Evolutionary conservation across 2,888 invertebrate species (phyloP), one percentile per base, ranked within the genome.

Genomic region (Teinopalpus imperialis): DNA sequence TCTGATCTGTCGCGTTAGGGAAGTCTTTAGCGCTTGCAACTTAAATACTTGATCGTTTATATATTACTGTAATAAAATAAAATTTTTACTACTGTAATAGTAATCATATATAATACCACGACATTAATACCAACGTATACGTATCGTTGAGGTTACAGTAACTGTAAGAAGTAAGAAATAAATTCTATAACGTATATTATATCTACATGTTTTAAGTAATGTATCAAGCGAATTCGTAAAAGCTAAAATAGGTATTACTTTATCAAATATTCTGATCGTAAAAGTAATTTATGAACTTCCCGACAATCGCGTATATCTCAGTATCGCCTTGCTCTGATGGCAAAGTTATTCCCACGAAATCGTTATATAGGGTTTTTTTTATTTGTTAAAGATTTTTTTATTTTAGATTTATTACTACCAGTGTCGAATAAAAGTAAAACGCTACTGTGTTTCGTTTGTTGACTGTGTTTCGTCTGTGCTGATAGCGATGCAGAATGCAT

Each of bases 221-320:
- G 8, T 36, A 16, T 27, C 16, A 2, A 27, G 18, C 39, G 4
- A 18, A 21, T 30, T 39, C 39, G 13, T 13, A 21, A 39, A 20
- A 39, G 29, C 29, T 29, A 20, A 39, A 21, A 39, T 39, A 21
- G 10, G 21, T 39, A 30, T 39, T 39, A 20, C 21, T 30, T 21
- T 21, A 29, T 29, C 39, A 21, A 12, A 6, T 5, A 21, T 39
- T 37, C 27, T 10, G 27, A 37, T 39, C 39, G 29, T 30, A 39
- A 20, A 30, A n/a, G 29, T 39, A 30, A 39, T 39, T 39, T 39
- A 39, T 29, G 10, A 29, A 39, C 29, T 39, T 39, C n/a, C 29
- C 29, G n/a, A 27, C 39, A 8, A 13, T 9, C 18, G 20, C 29
- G 29, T 39, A 39, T 29, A 30, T 39, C 39, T 39, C 13, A 39